These are phyloP conservation scores for Athene noctua DNA, from an alignment of 2,113 vertebrate species.

Conservation along the genomic window DNA sequence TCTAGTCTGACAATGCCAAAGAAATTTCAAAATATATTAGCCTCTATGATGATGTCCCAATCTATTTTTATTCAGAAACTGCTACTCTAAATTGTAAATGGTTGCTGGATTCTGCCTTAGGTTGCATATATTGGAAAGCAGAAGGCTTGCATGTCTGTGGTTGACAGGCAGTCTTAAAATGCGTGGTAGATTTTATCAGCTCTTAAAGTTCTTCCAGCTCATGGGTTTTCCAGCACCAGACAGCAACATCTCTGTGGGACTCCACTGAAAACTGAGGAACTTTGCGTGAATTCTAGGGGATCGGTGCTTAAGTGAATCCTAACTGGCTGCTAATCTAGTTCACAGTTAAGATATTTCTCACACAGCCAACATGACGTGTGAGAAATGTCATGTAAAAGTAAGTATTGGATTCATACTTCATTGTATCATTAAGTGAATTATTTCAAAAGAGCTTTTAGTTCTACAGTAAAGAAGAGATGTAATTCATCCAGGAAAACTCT, in stretches of 20 bases:
- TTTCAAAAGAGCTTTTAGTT: constrained; percentile 1
- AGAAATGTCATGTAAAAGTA: neutral
- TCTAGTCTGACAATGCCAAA: neutral
- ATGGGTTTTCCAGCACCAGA: neutral
- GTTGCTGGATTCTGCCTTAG: neutral
- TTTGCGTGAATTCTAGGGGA: neutral
- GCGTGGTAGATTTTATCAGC: neutral
- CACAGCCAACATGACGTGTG: neutral
- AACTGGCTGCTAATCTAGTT: neutral
- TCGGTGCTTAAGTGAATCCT: neutral
- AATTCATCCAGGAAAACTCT: neutral
- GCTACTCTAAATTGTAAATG: neutral
- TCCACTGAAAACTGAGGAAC: neutral
- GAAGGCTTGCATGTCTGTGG: neutral
- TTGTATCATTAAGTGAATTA: neutral
- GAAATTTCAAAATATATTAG: neutral
- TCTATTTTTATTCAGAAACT: neutral
- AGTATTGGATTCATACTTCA: neutral
- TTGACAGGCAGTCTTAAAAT: constrained; percentile 7
- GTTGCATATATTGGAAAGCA: neutral
- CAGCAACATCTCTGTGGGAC: neutral
- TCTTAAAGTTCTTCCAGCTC: neutral
- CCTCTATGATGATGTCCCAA: neutral
- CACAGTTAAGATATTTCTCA: neutral
- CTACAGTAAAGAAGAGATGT: neutral